phyloP scores from a whole-genome alignment of 2,113 vertebrate genomes.

The Peucedramus taeniatus region DNA sequence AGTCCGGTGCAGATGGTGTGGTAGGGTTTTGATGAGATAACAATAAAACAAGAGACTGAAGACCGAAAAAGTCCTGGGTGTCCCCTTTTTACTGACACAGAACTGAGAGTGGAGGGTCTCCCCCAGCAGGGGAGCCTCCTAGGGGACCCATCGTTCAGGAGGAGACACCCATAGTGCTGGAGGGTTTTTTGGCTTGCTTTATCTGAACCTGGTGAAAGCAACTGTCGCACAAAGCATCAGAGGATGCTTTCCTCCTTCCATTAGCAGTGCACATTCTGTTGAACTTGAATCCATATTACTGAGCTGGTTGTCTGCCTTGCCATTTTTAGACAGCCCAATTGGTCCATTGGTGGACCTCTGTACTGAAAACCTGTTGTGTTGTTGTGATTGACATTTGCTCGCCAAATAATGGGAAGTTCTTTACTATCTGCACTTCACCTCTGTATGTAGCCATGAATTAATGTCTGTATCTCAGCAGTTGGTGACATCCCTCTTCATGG shows the following conservation, averaged over 20 bases:
- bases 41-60: no score
- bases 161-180: no score
- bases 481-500: neutral
- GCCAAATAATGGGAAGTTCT: neutral
- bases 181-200: neutral
- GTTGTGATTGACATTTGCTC: neutral
- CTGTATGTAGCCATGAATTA: neutral
- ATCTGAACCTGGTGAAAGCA: neutral
- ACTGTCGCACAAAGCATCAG: neutral
- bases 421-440: neutral
- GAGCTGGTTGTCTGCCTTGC: neutral
- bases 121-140: no score
- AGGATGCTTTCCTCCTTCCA: neutral
- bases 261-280: neutral
- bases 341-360: neutral
- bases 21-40: no score
- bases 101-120: no score
- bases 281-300: neutral
- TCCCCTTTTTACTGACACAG: no score
- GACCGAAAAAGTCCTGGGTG: no score
- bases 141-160: no score
- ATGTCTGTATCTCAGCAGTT: neutral
- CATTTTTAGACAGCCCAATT: neutral
- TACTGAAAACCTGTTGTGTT: neutral
- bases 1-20: no score